Evolutionary conservation across 2,888 invertebrate species (phyloP), one percentile per base, ranked within the genome.

Genomic region (Thyatira batis): DNA sequence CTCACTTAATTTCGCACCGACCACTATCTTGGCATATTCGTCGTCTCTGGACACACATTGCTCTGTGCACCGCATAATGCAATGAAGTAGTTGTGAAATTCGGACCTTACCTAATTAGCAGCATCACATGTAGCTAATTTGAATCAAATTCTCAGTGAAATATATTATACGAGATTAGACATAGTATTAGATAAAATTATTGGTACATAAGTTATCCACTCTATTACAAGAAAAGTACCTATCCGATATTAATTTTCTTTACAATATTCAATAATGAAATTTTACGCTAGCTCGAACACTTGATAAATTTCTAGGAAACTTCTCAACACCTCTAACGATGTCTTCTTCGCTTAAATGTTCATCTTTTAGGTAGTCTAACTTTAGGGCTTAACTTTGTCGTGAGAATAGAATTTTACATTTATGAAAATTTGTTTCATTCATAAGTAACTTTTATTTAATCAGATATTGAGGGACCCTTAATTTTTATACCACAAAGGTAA

Each of bases 1-100:
- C 89, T 90, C 87, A 89, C 90, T 92, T 92, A 90, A 92, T 90
- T 91, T 92, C 80, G 79, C 80, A 78, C 84, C 83, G 84, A 87
- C 85, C 85, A 85, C 83, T 85, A 84, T 85, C 88, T 84, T 80
- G 79, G 73, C 77, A 82, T 83, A 83, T 84, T 84, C 79, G 79
- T 76, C 75, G 67, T 69, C 69, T 52, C 17, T 39, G 39, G 39
- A 39, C 39, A 39, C 17, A 39, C 39, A 39, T 39, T 39, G 39
- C 57, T 43, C 28, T 23, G 3, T 23, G 33, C 45, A 30, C 6
- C 23, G 25, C 51, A 53, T 51, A 46, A 57, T 51, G 27, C 45
- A 53, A 60, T 53, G 53, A 6, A 4, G 23, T 6, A 17, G 3
- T 17, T 39, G 8, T 0, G 13, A n/a, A n/a, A n/a, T n/a, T n/a